Evolutionary conservation across 2,888 invertebrate species (phyloP).

Genomic region (Yponomeuta sedellus): DNA sequence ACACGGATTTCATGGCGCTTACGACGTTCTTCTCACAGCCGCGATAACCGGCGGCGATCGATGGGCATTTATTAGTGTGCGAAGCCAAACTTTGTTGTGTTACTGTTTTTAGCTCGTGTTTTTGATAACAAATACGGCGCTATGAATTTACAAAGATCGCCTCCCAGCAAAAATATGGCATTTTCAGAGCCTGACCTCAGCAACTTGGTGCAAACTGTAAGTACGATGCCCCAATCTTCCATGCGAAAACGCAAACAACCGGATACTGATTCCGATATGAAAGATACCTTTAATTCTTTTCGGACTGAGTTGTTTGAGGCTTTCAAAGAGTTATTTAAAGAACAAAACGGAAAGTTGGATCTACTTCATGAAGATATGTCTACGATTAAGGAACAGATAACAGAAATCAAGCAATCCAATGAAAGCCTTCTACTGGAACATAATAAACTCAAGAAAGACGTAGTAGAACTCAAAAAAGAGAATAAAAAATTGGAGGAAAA

Average conservation of each 20-base stretch:
- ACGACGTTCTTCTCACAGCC: slow-evolving; percentile 8
- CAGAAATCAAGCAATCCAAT: not conserved
- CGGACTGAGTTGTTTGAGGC: not conserved
- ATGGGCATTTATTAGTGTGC: too few species aligned
- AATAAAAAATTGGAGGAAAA: not conserved
- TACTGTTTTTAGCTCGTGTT: too few species aligned
- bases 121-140: not conserved
- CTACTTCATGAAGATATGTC: not conserved
- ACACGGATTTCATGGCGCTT: not conserved
- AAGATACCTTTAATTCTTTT: not conserved
- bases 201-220: not conserved
- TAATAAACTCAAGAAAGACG: not conserved
- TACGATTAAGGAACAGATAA: not conserved
- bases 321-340: not conserved
- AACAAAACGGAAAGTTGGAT: not conserved
- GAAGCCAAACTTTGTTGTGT: too few species aligned
- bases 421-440: not conserved
- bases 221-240: not conserved
- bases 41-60: not conserved
- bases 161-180: not conserved
- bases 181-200: not conserved
- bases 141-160: not conserved
- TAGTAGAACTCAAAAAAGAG: not conserved
- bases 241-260: not conserved
- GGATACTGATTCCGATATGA: not conserved